Evolutionary conservation across 2,888 invertebrate species (phyloP).

Genomic region (Andrena bucephala): DNA sequence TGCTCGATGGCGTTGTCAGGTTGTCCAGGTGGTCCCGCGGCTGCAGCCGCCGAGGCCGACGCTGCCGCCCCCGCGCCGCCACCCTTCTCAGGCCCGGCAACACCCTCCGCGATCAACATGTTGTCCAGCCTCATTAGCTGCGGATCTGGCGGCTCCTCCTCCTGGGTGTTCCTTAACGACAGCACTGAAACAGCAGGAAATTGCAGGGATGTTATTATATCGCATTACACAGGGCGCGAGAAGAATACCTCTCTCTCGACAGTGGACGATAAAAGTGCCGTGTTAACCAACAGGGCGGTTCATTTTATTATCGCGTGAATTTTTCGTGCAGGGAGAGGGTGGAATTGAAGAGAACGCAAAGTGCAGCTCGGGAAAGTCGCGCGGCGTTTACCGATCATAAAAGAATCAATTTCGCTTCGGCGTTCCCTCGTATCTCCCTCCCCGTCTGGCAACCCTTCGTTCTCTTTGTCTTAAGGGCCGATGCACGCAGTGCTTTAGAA

Average conservation of each 20-base stretch:
- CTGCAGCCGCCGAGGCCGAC: slow-evolving; percentile 93
- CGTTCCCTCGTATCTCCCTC: slow-evolving; percentile 55
- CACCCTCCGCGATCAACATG: slow-evolving; percentile 99
- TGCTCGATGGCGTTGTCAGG: slow-evolving; percentile 99
- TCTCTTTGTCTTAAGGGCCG: slow-evolving; percentile 65
- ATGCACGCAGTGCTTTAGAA: slow-evolving; percentile 78
- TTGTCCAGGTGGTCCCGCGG: slow-evolving; percentile 89
- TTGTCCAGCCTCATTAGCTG: slow-evolving; percentile 99
- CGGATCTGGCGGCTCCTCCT: slow-evolving; percentile 99
- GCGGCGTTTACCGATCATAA: slow-evolving; percentile 81
- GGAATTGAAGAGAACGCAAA: neutral
- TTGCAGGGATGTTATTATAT: neutral
- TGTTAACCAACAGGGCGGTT: slow-evolving; percentile 8
- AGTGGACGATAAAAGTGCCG: neutral
- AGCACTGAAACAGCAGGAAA: slow-evolving; percentile 88
- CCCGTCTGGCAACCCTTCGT: slow-evolving; percentile 46
- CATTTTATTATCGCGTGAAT: slow-evolving; percentile 20
- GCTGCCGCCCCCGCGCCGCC: slow-evolving; percentile 96
- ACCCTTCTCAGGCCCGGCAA: slow-evolving; percentile 97
- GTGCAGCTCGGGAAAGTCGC: slow-evolving; percentile 45
- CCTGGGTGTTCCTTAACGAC: slow-evolving; percentile 97
- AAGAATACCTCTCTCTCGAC: no score
- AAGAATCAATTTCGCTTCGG: slow-evolving; percentile 82
- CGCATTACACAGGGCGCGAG: neutral
- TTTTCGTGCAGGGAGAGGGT: neutral